Conservation (phyloP, 2,888 invertebrate genomes). For the Ennomos quercinarius region DNA sequence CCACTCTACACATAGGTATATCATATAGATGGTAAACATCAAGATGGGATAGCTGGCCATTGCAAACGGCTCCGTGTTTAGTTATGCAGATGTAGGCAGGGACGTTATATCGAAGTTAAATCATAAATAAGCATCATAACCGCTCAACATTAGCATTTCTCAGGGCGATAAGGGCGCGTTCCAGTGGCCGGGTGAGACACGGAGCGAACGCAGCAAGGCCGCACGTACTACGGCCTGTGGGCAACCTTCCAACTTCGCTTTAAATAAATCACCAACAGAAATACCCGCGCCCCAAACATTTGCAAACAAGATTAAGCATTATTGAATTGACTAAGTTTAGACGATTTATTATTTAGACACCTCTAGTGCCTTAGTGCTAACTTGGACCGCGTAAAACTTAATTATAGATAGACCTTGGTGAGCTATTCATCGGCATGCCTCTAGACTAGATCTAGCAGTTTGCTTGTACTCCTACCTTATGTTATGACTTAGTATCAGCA, state of each 20-base stretch:
- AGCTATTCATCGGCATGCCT: constrained; percentile 15
- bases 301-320: constrained; percentile 71
- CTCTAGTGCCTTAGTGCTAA: constrained; percentile 30
- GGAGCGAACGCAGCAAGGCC: constrained; percentile 43
- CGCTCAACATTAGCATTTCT: constrained; percentile 35
- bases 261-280: constrained; percentile 72
- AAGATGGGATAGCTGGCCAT: constrained; percentile 13
- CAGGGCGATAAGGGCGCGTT: constrained; percentile 33
- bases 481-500: not conserved
- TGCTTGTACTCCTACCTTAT: not conserved
- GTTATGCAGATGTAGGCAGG: constrained; percentile 33
- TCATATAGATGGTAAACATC: constrained; percentile 11
- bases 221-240: constrained; percentile 49
- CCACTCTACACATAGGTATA: no score
- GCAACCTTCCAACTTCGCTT: constrained; percentile 70
- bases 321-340: constrained; percentile 66
- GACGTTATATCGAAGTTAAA: constrained; percentile 28
- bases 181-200: constrained; percentile 33
- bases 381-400: constrained; percentile 31
- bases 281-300: constrained; percentile 60
- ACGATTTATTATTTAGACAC: constrained; percentile 42
- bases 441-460: not conserved
- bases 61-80: constrained; percentile 17
- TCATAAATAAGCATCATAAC: constrained; percentile 35
- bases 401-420: constrained; percentile 30